These are phyloP conservation scores for Hyposmocoma kahamanoa DNA, from an alignment of 1,140 invertebrate species.

Conservation along the genomic window DNA sequence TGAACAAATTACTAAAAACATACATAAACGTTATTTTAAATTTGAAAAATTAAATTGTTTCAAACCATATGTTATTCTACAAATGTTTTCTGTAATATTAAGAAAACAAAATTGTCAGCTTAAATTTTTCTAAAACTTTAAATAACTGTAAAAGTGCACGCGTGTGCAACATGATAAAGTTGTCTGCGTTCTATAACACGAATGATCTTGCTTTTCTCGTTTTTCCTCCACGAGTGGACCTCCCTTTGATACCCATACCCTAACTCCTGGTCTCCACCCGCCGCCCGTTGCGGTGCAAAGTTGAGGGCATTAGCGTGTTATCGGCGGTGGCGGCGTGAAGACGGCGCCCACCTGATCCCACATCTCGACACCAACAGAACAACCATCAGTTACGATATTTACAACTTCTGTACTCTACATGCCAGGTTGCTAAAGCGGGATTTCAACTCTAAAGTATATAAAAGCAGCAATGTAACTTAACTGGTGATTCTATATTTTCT, in stretches of 20 bases:
- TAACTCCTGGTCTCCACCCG: conserved; percentile 8
- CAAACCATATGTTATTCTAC: no score
- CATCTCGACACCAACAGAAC: conserved; percentile 27
- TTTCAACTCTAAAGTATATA: neutral
- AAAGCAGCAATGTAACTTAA: conserved; percentile 22
- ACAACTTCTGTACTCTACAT: conserved; percentile 16
- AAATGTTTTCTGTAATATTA: no score
- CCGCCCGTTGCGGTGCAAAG: conserved; percentile 69
- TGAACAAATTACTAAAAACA: no score
- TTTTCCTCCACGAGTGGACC: conserved; percentile 54
- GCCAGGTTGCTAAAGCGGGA: conserved; percentile 5
- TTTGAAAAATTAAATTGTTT: neutral
- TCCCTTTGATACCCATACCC: conserved; percentile 20
- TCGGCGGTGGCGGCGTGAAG: conserved; percentile 61
- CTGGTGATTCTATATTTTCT: neutral
- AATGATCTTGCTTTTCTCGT: conserved; percentile 68
- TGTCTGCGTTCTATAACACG: conserved; percentile 68
- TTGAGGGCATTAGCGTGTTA: conserved; percentile 75
- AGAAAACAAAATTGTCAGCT: no score
- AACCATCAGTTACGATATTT: conserved; percentile 14
- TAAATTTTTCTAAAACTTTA: no score
- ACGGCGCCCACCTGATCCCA: conserved; percentile 60
- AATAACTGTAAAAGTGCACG: no score
- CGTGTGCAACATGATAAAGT: conserved; percentile 55
- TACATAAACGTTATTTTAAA: no score